Base-by-base conservation (phyloP, 2,888 invertebrate genomes). In the Archips xylosteana region DNA sequence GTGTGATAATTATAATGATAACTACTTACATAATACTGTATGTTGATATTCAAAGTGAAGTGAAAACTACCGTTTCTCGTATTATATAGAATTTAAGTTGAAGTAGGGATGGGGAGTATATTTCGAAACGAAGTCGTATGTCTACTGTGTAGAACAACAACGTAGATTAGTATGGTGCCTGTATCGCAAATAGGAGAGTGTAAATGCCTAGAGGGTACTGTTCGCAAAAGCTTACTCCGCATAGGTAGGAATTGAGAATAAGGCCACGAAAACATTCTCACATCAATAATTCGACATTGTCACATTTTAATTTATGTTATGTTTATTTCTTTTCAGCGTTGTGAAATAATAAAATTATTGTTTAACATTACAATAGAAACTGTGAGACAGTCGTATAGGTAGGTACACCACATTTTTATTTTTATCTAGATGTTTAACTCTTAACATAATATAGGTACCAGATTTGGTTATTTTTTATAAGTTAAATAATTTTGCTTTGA, bases 131-230 rank as follows among this genome's bases (percentile, higher is more conserved):
- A 92, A 89, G 87, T 88, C 86, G 89, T 92, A 91, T 94, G 92
- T 94, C 94, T 94, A 94, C 94, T 94, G 92, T 94, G 94, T 94
- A 94, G 94, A 91, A 92, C 92, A 88, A 91, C 90, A 89, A 85
- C 89, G 82, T 92, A 91, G 85, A 85, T 85, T 89, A 89, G 87
- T 87, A 79, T 83, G 88, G 88, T 89, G 89, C 87, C 87, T 87
- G 84, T 83, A 80, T 84, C 82, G 82, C 83, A 80, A 81, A 80
- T 78, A 82, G 81, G 80, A 80, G 82, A 74, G 74, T 61, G 51
- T 39, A 54, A 61, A 64, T 65, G 70, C 64, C 36, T 69, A 51
- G 51, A 73, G 68, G 69, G 64, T 69, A 66, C 42, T 36, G 57
- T 63, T 42, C 47, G 71, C 71, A 62, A 72, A 69, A 65, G 51